phyloP scores from a whole-genome alignment of 2,113 vertebrate genomes.

The Scytalopus superciliaris region DNA sequence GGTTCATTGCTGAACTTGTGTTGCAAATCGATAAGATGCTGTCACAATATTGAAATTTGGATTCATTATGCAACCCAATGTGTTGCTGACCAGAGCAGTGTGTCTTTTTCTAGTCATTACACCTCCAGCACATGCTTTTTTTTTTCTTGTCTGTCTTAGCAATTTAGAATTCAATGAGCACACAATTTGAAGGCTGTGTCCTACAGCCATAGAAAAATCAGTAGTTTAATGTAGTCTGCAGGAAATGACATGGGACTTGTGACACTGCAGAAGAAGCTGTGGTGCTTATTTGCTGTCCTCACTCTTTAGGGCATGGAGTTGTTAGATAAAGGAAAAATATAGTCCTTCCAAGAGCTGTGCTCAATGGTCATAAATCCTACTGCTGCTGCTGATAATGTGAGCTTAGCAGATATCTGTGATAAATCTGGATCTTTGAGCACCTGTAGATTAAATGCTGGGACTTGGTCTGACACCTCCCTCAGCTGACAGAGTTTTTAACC shows the following conservation, averaged over 20 bases:
- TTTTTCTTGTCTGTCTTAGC: neutral
- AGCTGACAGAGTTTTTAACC: neutral
- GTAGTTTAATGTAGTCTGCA: neutral
- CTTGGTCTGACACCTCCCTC: neutral
- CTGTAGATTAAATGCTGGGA: neutral
- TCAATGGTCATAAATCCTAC: neutral
- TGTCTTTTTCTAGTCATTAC: neutral
- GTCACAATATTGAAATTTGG: neutral
- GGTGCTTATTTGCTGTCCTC: neutral
- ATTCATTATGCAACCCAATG: neutral
- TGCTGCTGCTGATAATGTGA: neutral
- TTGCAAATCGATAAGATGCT: neutral
- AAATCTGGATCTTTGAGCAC: neutral
- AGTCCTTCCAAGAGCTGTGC: neutral
- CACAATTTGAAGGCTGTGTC: neutral
- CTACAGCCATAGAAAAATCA: neutral
- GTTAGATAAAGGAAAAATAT: neutral
- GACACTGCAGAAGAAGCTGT: neutral
- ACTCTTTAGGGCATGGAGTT: neutral
- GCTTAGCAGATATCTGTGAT: rapidly evolving
- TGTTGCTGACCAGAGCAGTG: neutral
- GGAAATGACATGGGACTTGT: neutral
- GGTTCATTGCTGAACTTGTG: neutral
- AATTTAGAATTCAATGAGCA: neutral
- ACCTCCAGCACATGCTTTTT: neutral